Evolutionary conservation across 2,888 invertebrate genomes (phyloP).

Genomic region (Bembecia ichneumoniformis): DNA sequence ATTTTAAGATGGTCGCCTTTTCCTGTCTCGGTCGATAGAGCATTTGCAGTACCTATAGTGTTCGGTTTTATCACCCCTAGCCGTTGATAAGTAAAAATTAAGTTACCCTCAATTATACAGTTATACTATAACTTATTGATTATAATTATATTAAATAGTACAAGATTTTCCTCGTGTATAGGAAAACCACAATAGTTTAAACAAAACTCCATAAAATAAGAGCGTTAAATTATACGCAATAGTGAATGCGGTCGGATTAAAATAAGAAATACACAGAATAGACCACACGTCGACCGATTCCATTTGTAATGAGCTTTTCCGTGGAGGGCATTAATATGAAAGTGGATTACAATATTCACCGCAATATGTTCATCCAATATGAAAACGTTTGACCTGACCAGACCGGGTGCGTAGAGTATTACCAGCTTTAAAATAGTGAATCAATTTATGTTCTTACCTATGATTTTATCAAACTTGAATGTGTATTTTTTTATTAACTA

Average conservation of each 20-base stretch:
- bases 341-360: constrained; percentile 25
- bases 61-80: too few species aligned
- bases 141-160: not conserved
- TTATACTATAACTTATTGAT: not conserved
- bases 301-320: constrained; percentile 42
- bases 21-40: too few species aligned
- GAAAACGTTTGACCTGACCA: constrained; percentile 10
- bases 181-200: not conserved
- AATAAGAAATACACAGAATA: constrained; percentile 25
- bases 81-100: too few species aligned
- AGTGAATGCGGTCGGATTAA: constrained; percentile 31
- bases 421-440: too few species aligned
- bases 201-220: constrained; percentile 8
- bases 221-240: constrained; percentile 25
- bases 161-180: not conserved
- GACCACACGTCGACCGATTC: constrained; percentile 29
- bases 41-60: too few species aligned
- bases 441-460: too few species aligned
- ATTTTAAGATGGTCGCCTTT: too few species aligned
- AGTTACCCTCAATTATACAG: too few species aligned
- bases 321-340: constrained; percentile 26
- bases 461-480: too few species aligned
- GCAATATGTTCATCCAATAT: constrained; percentile 24
- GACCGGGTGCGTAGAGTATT: not conserved
- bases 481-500: too few species aligned